These are phyloP conservation scores for Lycodopsis pacificus DNA, from an alignment of 2,797 vertebrate species.

Conservation along the genomic window DNA sequence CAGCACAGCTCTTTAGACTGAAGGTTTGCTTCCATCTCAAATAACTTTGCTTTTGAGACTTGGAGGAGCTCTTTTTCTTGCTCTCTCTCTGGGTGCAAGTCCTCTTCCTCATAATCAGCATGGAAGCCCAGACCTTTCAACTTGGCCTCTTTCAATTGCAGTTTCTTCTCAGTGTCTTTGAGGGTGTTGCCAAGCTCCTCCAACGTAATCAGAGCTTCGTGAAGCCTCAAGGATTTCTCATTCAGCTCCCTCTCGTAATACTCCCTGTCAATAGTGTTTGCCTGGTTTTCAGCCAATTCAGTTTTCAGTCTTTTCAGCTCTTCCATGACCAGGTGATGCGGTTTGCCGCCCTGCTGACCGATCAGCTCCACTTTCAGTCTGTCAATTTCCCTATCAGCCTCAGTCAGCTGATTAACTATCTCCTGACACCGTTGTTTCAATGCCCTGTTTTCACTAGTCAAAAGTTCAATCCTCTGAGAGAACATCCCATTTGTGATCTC, in stretches of 20 bases:
- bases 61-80: conserved; percentile 72
- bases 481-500: conserved; percentile 73
- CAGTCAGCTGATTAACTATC: conserved; percentile 87
- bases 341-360: conserved; percentile 74
- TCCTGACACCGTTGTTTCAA: conserved; percentile 86
- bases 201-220: conserved; percentile 83
- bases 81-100: conserved; percentile 68
- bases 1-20: conserved; percentile 64
- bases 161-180: conserved; percentile 85
- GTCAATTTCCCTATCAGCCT: conserved; percentile 88
- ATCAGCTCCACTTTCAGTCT: conserved; percentile 83
- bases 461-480: conserved; percentile 81
- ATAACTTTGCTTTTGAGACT: conserved; percentile 70
- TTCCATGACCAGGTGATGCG: conserved; percentile 73
- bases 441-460: conserved; percentile 82
- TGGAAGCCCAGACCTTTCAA: conserved; percentile 86
- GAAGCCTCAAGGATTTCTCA: conserved; percentile 84
- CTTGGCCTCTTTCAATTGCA: conserved; percentile 86
- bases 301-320: conserved; percentile 78
- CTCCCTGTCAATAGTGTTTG: conserved; percentile 75
- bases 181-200: conserved; percentile 83
- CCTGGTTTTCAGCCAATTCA: conserved; percentile 78
- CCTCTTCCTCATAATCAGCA: conserved; percentile 66
- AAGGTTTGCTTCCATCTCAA: conserved; percentile 73
- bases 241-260: conserved; percentile 84